Base-by-base conservation (phyloP, 1,140 invertebrate genomes). In the Achatina immaculata region DNA sequence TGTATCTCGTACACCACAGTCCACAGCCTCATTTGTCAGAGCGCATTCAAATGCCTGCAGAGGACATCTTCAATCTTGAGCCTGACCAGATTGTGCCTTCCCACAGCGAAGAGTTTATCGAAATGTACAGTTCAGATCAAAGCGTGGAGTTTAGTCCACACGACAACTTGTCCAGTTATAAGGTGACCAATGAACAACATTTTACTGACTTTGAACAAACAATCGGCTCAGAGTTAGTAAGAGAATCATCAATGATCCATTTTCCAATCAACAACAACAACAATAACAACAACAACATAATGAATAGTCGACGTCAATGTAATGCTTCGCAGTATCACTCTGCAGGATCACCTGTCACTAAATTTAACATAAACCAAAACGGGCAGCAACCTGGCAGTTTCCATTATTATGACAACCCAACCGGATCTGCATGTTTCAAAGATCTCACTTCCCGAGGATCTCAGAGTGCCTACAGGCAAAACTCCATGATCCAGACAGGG, bases 31-130 rank as follows among this genome's bases (percentile, higher is more conserved):
- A 19, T 6, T 62, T 62, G 31, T 34, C 58, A 62, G 9, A 62
- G 6, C 28, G 6, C 4, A 16, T 11, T 31, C 58, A 62, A 62
- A 62, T 62, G 58, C 21, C 28, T 62, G 31, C 58, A 62, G 58
- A 62, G n/a, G n/a, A 62, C 28, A 62, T 62, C 28, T 62, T 62
- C 58, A n/a, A 62, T 62, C 58, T 62, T 62, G 58, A 62, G 28
- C 16, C 31, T n/a, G 58, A 62, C 58, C 58, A 62, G 58, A 62
- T 62, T 31, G 58, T 62, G 28, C 58, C 58, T 62, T 62, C 58
- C n/a, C n/a, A 62, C 58, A 14, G 58, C 28, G 58, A 16, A 62
- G 58, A 62, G 28, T 62, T 62, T 3, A 7, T 34, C 16, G 58
- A 62, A 9, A 31, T 6, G 6, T 62, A 62, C 28, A 31, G 28